Base-by-base conservation (phyloP, 2,797 vertebrate genomes). In the Erpetoichthys calabaricus region DNA sequence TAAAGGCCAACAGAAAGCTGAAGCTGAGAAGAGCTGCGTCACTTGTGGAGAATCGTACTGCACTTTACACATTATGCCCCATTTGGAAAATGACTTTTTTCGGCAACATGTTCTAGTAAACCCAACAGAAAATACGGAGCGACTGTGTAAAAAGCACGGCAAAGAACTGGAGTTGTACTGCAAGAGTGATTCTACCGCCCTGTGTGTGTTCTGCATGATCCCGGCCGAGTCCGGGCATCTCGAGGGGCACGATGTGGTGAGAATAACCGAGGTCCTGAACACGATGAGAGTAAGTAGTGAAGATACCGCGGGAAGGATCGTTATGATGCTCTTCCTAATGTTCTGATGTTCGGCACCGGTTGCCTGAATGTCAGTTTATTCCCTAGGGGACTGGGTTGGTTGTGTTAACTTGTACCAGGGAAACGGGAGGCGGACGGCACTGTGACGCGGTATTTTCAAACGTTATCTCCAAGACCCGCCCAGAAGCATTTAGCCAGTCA, bases 161-260 rank as follows among this genome's bases (percentile, higher is more conserved):
- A 65, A 63, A 44, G 61, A 62, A 3, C 52, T 58, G 42, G 63
- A 65, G 47, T 43, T 68, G 1, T 65, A 57, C 57, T 68, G 66
- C 45, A n/a, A 47, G 52, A 61, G 63, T 1, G 61, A 68, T 10
- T 10, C 42, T 6, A 61, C 57, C 6, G 54, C 63, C 1, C 59
- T 68, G 45, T 68, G 66, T 25, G 63, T 52, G 8, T 68, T 57
- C 43, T 65, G 63, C 46, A 63, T 63, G 63, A n/a, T 68, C n/a
- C 59, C 66, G 2, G 6, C 59, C 1, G 59, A 62, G 55, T 41
- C 49, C 6, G 47, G 46, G 41, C 63, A 65, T 44, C 45, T 45
- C 7, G 45, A 43, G 6, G 61, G 60, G 2, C 66, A 68, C 46
- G 57, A 52, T 6, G 59, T 68, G 2, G 45, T 65, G 7, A 68